These are phyloP conservation scores for Coelogynopora nodosa DNA, from an alignment of 2,888 invertebrate species.

Conservation along the genomic window DNA sequence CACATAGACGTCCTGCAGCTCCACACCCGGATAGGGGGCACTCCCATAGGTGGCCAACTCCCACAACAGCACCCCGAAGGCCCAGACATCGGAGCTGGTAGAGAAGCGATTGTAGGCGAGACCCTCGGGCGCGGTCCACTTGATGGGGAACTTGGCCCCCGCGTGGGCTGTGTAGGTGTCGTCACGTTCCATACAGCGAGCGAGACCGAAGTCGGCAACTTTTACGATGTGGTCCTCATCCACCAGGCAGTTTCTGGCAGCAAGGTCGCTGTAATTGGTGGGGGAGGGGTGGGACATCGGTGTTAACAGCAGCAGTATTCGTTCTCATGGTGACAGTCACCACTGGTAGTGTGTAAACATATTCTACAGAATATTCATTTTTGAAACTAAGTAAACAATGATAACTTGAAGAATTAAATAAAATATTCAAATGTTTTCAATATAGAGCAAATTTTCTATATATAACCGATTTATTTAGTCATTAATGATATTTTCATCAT, in stretches of 20 bases:
- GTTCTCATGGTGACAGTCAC: too few species aligned
- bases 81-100: constrained; percentile 71
- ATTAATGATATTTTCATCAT: too few species aligned
- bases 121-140: constrained; percentile 99
- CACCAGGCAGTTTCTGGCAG: constrained; percentile 94
- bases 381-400: too few species aligned
- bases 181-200: constrained; percentile 70
- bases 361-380: too few species aligned
- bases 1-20: constrained; percentile 95
- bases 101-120: constrained; percentile 97
- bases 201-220: constrained; percentile 97
- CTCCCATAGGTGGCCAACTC: constrained; percentile 96
- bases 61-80: constrained; percentile 96
- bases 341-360: too few species aligned
- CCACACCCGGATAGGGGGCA: constrained; percentile 97
- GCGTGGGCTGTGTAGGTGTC: constrained; percentile 99
- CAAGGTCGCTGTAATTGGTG: constrained; percentile 80
- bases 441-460: too few species aligned
- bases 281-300: too few species aligned
- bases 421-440: too few species aligned
- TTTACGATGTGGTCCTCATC: constrained; percentile 95
- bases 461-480: too few species aligned
- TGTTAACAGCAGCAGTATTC: too few species aligned
- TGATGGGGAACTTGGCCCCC: constrained; percentile 98
- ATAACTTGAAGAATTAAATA: too few species aligned